These are phyloP conservation scores for Poeciliopsis presidionis DNA, from an alignment of 2,797 vertebrate genomes.

Conservation along the genomic window DNA sequence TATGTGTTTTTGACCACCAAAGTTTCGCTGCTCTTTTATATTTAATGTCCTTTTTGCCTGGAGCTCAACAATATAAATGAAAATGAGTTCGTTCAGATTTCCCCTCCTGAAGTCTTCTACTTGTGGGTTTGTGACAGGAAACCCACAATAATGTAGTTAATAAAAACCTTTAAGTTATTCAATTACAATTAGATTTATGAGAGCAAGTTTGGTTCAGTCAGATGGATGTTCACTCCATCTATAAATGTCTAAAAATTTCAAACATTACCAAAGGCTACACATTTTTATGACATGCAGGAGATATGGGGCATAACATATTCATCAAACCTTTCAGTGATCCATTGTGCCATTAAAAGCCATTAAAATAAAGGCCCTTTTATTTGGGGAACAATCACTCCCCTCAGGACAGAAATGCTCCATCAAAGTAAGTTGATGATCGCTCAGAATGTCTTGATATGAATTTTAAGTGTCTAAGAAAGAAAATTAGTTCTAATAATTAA, in stretches of 20 bases:
- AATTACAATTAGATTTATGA: not conserved
- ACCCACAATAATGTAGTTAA: not conserved
- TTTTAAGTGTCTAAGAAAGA: slow-evolving; percentile 2
- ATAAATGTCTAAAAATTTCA: slow-evolving; percentile 1
- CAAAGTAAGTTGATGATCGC: not conserved
- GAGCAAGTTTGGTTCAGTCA: not conserved
- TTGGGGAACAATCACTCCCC: not conserved
- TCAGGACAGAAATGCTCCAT: not conserved
- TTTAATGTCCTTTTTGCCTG: not conserved
- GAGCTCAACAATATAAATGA: not conserved
- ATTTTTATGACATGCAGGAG: not conserved
- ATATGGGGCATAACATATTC: not conserved
- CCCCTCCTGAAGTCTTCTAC: not conserved
- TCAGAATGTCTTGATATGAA: not conserved
- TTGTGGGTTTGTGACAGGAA: not conserved
- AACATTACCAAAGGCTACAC: not conserved
- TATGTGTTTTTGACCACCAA: not conserved
- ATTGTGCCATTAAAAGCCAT: not conserved
- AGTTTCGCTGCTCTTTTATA: not conserved
- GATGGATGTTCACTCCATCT: not conserved
- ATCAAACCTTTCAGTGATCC: slow-evolving; percentile 2
- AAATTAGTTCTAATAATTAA: not conserved
- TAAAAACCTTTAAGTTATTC: not conserved
- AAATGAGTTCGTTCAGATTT: not conserved
- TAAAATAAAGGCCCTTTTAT: not conserved